These are phyloP conservation scores for Fragum fragum DNA, from an alignment of 2,888 invertebrate genomes.

Conservation along the genomic window DNA sequence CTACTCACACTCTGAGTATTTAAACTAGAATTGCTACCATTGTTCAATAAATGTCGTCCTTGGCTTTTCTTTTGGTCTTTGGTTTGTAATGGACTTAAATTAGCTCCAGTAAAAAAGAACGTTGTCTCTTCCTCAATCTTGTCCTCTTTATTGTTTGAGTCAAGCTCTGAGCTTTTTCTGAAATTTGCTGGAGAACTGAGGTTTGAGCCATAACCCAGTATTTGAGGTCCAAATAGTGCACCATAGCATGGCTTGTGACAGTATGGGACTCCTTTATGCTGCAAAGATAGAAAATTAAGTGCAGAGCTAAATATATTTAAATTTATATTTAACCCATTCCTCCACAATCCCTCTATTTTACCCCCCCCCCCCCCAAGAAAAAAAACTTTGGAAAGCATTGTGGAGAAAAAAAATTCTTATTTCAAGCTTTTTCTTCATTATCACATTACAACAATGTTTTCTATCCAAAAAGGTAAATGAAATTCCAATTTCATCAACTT, in stretches of 20 bases:
- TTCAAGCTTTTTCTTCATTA: too few species aligned
- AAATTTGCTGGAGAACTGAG: slow-evolving; percentile 81
- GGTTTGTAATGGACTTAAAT: slow-evolving; percentile 55
- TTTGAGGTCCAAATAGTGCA: slow-evolving; percentile 93
- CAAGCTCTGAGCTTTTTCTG: slow-evolving; percentile 60
- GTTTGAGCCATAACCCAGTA: slow-evolving; percentile 92
- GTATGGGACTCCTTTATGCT: slow-evolving; percentile 94
- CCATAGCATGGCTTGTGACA: slow-evolving; percentile 95
- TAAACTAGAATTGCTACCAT: slow-evolving; percentile 19
- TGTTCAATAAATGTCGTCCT: slow-evolving; percentile 20
- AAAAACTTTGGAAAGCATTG: too few species aligned
- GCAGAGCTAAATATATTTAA: too few species aligned
- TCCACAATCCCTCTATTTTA: too few species aligned
- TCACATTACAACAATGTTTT: too few species aligned
- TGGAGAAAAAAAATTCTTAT: too few species aligned
- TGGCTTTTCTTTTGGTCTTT: slow-evolving; percentile 43
- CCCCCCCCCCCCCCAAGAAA: too few species aligned
- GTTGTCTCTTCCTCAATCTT: slow-evolving; percentile 30
- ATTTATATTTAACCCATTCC: too few species aligned
- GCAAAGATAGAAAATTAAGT: slow-evolving; percentile 71
- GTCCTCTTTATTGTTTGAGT: slow-evolving; percentile 7
- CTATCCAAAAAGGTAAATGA: too few species aligned
- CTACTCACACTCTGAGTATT: slow-evolving; percentile 33
- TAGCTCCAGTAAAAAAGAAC: slow-evolving; percentile 57
- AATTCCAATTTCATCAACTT: too few species aligned